phyloP scores from a whole-genome alignment of 2,888 invertebrate species.

The Myathropa florea region DNA sequence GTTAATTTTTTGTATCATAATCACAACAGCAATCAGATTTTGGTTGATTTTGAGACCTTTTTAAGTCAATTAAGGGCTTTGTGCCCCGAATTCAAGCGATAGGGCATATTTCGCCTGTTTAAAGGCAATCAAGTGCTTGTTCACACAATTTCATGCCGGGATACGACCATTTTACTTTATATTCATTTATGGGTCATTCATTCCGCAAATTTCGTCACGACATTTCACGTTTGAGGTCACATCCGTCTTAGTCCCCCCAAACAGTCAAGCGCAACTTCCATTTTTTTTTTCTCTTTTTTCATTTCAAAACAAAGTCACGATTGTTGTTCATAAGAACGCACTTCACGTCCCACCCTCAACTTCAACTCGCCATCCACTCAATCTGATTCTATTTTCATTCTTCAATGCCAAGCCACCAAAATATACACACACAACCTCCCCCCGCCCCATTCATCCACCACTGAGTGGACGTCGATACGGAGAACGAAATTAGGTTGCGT shows the following conservation, averaged over 20 bases:
- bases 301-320: neutral
- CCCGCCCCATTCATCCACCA: neutral
- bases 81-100: no score
- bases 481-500: slow-evolving; percentile 22
- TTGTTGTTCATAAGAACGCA: neutral
- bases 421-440: neutral
- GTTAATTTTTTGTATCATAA: no score
- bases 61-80: no score
- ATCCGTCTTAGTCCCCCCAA: neutral
- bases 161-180: neutral
- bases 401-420: neutral
- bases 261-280: neutral
- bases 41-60: no score
- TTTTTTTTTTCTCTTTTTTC: no score
- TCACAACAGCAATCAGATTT: no score
- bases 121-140: neutral
- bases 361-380: neutral
- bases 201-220: neutral
- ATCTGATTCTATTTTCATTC: neutral
- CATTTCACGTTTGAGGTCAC: neutral
- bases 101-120: no score
- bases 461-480: neutral
- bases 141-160: neutral
- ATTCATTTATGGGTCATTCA: neutral
- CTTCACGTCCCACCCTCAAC: neutral